Evolutionary conservation across 2,113 vertebrate genomes (phyloP).

Genomic region (Neoarius graeffei): DNA sequence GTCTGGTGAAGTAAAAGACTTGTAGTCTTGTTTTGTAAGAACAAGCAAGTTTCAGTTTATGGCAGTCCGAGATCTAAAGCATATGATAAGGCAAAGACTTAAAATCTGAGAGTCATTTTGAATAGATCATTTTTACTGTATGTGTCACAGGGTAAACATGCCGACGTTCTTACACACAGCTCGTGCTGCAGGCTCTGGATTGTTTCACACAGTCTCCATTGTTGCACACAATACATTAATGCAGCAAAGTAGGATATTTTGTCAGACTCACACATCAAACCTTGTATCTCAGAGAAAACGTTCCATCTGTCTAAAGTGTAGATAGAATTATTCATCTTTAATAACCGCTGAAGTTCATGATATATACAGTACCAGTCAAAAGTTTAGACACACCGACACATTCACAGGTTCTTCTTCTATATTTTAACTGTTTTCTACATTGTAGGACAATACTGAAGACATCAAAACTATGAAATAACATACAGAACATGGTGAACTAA

Average conservation of each 20-base stretch:
- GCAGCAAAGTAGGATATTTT: not conserved
- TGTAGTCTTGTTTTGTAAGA: not conserved
- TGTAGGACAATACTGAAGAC: too few relatives aligned
- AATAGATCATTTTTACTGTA: not conserved
- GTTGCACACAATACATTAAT: not conserved
- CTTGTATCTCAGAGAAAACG: too few relatives aligned
- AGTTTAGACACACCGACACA: too few relatives aligned
- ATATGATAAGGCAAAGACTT: not conserved
- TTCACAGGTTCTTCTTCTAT: too few relatives aligned
- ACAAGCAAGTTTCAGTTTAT: not conserved
- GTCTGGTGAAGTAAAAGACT: slow-evolving; percentile 7
- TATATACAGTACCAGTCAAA: too few relatives aligned
- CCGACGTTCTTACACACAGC: slow-evolving; percentile 9
- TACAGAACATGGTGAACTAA: too few relatives aligned
- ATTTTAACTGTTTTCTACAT: too few relatives aligned
- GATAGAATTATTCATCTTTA: not conserved
- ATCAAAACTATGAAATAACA: too few relatives aligned
- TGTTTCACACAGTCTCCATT: not conserved
- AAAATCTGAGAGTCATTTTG: not conserved
- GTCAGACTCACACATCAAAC: not conserved
- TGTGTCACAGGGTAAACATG: slow-evolving; percentile 26
- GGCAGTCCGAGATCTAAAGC: not conserved
- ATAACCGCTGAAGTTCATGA: not conserved
- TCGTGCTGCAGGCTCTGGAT: not conserved
- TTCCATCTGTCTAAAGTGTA: not conserved